A percentile compares a stretch with the other conserved stretches of the same genome.
Evolutionary conservation across 2,113 vertebrate species (phyloP).

Genomic region (Lates calcarifer): DNA sequence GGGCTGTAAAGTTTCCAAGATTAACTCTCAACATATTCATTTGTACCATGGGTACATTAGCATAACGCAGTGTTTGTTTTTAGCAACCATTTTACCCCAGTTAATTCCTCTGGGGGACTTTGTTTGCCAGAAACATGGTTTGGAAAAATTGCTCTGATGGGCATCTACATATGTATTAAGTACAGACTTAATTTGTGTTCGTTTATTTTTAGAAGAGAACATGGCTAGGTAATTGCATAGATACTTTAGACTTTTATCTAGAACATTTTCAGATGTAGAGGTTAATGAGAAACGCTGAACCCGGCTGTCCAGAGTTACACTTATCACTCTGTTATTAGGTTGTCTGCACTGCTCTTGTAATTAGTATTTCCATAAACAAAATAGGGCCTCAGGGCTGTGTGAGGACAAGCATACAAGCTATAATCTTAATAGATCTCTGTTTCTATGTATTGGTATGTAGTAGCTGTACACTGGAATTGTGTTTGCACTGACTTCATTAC

Average conservation of each 20-base stretch:
- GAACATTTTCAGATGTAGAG: slow-evolving; percentile 46
- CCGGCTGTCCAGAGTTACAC: slow-evolving; percentile 29
- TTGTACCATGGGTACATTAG: neutral
- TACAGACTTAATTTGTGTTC: neutral
- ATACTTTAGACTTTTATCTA: slow-evolving; percentile 39
- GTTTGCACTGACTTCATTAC: neutral
- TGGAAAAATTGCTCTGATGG: neutral
- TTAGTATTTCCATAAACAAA: slow-evolving; percentile 42
- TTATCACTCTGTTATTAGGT: slow-evolving; percentile 34
- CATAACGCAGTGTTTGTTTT: neutral
- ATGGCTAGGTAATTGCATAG: slow-evolving; percentile 38
- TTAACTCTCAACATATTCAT: neutral
- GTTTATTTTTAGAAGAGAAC: slow-evolving; percentile 42
- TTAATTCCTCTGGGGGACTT: neutral
- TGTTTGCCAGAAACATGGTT: slow-evolving; percentile 14
- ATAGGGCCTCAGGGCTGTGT: neutral
- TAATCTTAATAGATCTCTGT: neutral
- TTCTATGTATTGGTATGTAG: neutral
- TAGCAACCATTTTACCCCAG: neutral
- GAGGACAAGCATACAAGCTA: neutral
- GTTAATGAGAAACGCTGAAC: slow-evolving; percentile 65
- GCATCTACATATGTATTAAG: slow-evolving; percentile 27
- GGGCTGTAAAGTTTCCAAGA: neutral
- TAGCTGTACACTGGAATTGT: neutral
- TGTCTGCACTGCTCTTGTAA: slow-evolving; percentile 38